Percentiles rank a stretch among this genome's conserved stretches.
Evolutionary conservation across 2,113 vertebrate genomes (phyloP).

Genomic region (Lontra canadensis): DNA sequence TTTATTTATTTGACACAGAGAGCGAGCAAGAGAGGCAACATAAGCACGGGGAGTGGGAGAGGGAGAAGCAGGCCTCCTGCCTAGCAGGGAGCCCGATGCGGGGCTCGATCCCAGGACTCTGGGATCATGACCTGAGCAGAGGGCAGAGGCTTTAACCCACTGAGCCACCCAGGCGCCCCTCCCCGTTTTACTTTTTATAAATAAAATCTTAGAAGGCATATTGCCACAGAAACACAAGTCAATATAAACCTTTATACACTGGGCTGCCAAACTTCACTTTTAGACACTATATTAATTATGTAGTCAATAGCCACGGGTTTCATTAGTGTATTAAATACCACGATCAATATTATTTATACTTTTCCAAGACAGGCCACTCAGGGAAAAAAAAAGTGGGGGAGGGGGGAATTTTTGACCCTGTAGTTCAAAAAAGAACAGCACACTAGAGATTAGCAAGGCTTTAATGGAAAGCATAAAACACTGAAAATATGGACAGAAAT

Average conservation of each 20-base stretch:
- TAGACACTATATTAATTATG: constrained; percentile 89
- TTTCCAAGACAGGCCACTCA: constrained; percentile 80
- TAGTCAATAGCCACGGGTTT: constrained; percentile 86
- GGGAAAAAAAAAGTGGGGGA: not conserved
- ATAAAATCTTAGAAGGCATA: constrained; percentile 78
- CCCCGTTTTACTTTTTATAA: constrained; percentile 82
- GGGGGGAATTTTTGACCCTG: constrained; percentile 79
- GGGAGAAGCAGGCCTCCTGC: no score
- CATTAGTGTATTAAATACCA: constrained; percentile 89
- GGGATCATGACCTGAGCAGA: no score
- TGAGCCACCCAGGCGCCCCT: no score
- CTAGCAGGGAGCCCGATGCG: no score
- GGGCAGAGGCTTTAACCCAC: no score
- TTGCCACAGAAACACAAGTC: constrained; percentile 80
- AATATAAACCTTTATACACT: constrained; percentile 81
- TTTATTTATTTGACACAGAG: no score
- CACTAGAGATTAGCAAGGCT: constrained; percentile 71
- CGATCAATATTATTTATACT: constrained; percentile 88
- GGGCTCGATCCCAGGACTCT: no score
- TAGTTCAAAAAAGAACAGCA: constrained; percentile 79
- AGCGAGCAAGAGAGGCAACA: no score
- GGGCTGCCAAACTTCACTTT: constrained; percentile 86
- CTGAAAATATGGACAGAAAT: constrained; percentile 83
- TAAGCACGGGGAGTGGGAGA: no score
- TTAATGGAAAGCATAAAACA: constrained; percentile 86